Base-by-base conservation (phyloP, 1,140 invertebrate genomes). In the Theocolax elegans region DNA sequence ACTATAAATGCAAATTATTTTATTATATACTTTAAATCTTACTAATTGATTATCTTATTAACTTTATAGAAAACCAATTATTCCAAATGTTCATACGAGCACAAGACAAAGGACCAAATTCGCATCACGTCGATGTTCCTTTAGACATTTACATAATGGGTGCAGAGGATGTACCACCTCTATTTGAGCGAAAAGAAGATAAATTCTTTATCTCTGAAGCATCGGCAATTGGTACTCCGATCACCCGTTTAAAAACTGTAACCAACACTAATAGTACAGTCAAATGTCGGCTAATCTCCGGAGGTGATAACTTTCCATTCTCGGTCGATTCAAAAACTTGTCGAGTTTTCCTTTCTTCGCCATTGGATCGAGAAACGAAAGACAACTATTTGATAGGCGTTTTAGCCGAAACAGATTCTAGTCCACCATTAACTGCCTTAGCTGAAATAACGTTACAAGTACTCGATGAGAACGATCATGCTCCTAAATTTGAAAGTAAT, bases 61-160 rank as follows among this genome's bases (percentile, higher is more conserved):
- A 68, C 25, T 69, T 53, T 64, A n/a, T 84, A 94, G 93, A 91
- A 80, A 92, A 92, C 75, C 89, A 94, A 85, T 87, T 92, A 12
- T 93, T 94, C 80, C 94, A 97, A 86, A 92, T 97, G 76, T 97
- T 97, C 86, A 91, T 97, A 27, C 89, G 93, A 60, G 96, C 94
- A 6, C 89, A 89, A 63, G 95, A 98, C 84, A 88, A 88, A 74
- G 94, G 95, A 21, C 85, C 86, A 27, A 90, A 90, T 8, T 86
- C 90, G 13, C 87, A 90, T 74, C 90, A 95, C 83, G 89, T 90
- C 35, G 91, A 95, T 75, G 92, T 95, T 1, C 92, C 95, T 15
- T 89, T 97, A 19, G 91, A 91, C 71, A 89, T 97, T 63, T 89
- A 91, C 75, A 89, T 96, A 60, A 92, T 94, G 86, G 88, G 88